Conservation (phyloP, 2,797 vertebrate genomes). For the Pseudochaenichthys georgianus region DNA sequence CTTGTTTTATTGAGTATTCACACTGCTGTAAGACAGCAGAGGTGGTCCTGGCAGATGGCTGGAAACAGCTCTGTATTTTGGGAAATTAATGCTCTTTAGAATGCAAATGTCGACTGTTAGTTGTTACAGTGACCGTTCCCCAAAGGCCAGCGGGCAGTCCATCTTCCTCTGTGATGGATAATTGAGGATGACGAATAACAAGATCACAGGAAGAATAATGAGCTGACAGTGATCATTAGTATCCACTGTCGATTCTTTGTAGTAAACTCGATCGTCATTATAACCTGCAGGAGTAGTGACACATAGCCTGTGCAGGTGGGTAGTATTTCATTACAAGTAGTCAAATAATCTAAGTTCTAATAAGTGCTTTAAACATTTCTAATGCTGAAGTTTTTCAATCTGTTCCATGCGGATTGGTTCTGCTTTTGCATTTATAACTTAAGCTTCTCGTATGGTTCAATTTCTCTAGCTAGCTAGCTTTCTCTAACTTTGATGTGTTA, state of each 20-base stretch:
- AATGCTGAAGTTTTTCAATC: not conserved
- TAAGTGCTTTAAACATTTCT: not conserved
- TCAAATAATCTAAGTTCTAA: not conserved
- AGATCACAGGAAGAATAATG: slow-evolving; percentile 37
- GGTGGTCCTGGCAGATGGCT: slow-evolving; percentile 51
- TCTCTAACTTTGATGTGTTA: too few species aligned
- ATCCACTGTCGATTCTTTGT: slow-evolving; percentile 3
- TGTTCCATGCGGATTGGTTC: not conserved
- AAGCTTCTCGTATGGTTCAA: too few species aligned
- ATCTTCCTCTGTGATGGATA: slow-evolving; percentile 51
- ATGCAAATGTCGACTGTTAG: slow-evolving; percentile 48
- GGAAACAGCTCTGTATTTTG: slow-evolving; percentile 33
- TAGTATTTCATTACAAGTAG: not conserved
- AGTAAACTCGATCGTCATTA: slow-evolving; percentile 3
- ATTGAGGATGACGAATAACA: slow-evolving; percentile 56
- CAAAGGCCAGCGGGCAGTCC: slow-evolving; percentile 38
- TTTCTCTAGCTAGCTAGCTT: too few species aligned
- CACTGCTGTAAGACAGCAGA: slow-evolving; percentile 18
- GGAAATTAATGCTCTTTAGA: slow-evolving; percentile 55
- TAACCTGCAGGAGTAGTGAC: not conserved
- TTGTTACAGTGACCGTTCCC: slow-evolving; percentile 34
- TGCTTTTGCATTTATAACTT: too few species aligned
- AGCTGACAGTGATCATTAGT: slow-evolving; percentile 39
- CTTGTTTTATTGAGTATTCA: slow-evolving; percentile 20
- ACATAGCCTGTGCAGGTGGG: slow-evolving; percentile 12